Evolutionary conservation across 2,797 vertebrate species (phyloP).

Genomic region (Rhinophrynus dorsalis): DNA sequence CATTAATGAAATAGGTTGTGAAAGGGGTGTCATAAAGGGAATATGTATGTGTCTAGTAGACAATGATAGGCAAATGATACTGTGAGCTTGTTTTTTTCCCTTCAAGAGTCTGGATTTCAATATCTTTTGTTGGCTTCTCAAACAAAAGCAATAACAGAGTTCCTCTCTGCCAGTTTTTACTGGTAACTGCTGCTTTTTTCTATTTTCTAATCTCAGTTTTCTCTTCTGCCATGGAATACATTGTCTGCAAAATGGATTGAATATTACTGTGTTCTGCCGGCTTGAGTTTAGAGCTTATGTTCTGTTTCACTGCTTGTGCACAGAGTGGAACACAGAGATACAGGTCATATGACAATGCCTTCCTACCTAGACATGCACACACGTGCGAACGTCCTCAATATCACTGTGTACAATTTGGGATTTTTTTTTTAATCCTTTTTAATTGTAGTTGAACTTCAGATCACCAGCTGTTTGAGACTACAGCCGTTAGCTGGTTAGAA

Average conservation of each 20-base stretch:
- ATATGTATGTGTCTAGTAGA: too few relatives aligned
- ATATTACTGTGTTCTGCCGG: conserved; percentile 14
- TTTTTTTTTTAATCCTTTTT: too few relatives aligned
- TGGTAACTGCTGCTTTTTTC: not conserved
- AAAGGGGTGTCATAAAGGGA: too few relatives aligned
- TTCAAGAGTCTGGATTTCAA: not conserved
- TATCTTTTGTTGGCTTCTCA: not conserved
- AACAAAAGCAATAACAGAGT: not conserved
- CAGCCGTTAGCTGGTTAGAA: too few relatives aligned
- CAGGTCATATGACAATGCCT: not conserved
- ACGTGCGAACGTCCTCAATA: too few relatives aligned
- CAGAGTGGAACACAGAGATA: not conserved
- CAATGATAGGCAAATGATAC: too few relatives aligned
- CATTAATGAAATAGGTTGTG: too few relatives aligned
- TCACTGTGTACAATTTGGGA: too few relatives aligned
- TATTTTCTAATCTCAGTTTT: conserved; percentile 15
- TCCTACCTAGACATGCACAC: not conserved
- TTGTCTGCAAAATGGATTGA: conserved; percentile 9
- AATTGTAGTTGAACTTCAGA: too few relatives aligned
- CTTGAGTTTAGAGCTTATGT: not conserved
- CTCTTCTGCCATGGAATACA: not conserved
- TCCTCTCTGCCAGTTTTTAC: not conserved
- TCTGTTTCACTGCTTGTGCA: conserved; percentile 15
- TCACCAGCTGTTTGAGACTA: too few relatives aligned
- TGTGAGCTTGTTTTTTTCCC: too few relatives aligned